Base-by-base conservation (phyloP, 2,113 vertebrate genomes). In the Neopipo cinnamomea region DNA sequence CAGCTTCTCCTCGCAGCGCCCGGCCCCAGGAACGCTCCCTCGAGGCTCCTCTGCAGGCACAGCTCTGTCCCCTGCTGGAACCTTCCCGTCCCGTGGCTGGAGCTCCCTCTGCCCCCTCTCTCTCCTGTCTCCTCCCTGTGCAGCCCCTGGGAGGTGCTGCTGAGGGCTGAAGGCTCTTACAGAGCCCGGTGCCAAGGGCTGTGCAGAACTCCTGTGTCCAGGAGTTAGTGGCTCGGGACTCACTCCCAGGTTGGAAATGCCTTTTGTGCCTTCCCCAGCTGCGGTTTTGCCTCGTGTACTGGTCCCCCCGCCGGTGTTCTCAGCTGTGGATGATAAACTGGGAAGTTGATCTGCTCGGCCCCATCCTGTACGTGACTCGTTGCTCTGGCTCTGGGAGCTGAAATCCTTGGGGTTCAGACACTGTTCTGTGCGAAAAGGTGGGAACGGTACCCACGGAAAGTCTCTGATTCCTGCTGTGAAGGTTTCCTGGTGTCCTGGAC, bases 381-480 rank as follows among this genome's bases (percentile, higher is more conserved):
- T 4, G 3, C 2, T 74, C 11, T 65, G 84, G 65, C 50, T 92
- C 49, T 14, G 35, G 22, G 59, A 88, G 56, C 15, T n/a, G 11
- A 59, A 39, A 35, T 78, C 66, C 14, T 71, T 15, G 12, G 31
- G 7, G 3, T 61, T 53, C 23, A 31, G 35, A 35, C 1, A 1
- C 44, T 90, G 33, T 59, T 91, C 91, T 50, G 75, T 52, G 72
- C 27, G 58, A 52, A 96, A 96, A 63, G 61, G 25, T 31, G 97
- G 96, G 41, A 96, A 74, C 4, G 93, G 41, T 8, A 68, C 37
- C 96, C 97, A 98, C 11, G 84, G 52, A n/a, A 98, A 97, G 11
- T 74, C 91, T 78, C 85, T 88, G 2, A 6, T 72, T 84, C 96
- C 93, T 2, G 86, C 8, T 42, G 84, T 91, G 56, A 98, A 97